Conservation (phyloP, 2,113 vertebrate species). For the Peromyscus maniculatus region DNA sequence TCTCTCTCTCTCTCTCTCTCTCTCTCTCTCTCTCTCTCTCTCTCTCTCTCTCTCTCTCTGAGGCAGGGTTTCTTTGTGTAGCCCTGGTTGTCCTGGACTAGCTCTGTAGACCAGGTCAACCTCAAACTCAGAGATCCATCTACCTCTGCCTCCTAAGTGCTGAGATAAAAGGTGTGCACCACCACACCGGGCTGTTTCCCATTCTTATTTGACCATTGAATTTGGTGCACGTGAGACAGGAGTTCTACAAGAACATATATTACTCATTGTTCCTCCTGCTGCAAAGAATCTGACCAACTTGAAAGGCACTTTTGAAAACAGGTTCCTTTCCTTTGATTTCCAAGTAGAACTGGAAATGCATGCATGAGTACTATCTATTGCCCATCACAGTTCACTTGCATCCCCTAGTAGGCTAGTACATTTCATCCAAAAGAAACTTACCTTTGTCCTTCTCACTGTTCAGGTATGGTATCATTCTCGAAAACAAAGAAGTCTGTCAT, state of each 20-base stretch:
- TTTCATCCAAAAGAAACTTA: constrained; percentile 15
- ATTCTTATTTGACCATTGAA: constrained; percentile 53
- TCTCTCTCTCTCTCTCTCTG: not conserved
- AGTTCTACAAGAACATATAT: not conserved
- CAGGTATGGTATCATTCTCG: not conserved
- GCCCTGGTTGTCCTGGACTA: not conserved
- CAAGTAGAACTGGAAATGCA: not conserved
- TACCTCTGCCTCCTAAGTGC: not conserved
- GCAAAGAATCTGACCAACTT: constrained; percentile 7
- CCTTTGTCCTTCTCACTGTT: not conserved
- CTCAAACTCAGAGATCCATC: not conserved
- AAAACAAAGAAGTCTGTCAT: constrained; percentile 4
- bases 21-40: not conserved
- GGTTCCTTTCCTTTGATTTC: not conserved
- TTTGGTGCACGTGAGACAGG: not conserved
- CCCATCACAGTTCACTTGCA: not conserved
- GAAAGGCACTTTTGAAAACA: not conserved
- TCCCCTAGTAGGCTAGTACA: not conserved
- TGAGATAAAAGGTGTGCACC: not conserved
- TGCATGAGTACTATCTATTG: not conserved
- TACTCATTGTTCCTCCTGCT: not conserved
- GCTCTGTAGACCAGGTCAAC: not conserved
- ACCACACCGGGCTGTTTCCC: not conserved
- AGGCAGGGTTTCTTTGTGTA: not conserved
- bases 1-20: not conserved